These are phyloP conservation scores for Porites divaricata DNA, from an alignment of 92 coral and sea anemone genomes.

Conservation along the genomic window DNA sequence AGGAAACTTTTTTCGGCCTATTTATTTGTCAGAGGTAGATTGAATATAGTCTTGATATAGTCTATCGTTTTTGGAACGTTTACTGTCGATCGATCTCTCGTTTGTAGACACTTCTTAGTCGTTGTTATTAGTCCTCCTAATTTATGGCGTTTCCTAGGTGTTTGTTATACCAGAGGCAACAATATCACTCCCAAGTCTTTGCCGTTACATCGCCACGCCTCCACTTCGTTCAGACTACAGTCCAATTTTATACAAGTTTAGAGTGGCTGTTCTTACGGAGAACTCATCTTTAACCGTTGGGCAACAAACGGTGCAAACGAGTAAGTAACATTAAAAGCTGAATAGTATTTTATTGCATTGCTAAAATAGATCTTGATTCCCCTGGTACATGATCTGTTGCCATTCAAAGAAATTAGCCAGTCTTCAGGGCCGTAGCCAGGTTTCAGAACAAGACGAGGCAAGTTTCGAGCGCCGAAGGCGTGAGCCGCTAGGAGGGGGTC, in stretches of 20 bases:
- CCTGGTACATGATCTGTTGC: not conserved
- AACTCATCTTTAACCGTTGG: slow-evolving; percentile 31
- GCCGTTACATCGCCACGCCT: not conserved
- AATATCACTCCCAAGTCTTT: slow-evolving; percentile 2
- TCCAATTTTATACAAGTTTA: not conserved
- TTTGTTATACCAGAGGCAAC: slow-evolving; percentile 6
- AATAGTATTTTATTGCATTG: not conserved
- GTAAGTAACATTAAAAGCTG: not conserved
- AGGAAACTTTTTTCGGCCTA: not conserved
- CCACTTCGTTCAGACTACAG: not conserved
- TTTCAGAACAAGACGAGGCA: too few species aligned
- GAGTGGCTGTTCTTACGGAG: slow-evolving; percentile 19
- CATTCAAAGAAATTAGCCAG: not conserved
- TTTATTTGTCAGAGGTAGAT: slow-evolving; percentile 23
- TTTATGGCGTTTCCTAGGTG: not conserved
- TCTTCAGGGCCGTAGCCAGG: too few species aligned
- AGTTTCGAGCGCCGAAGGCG: too few species aligned
- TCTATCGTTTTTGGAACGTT: not conserved
- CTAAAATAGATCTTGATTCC: not conserved
- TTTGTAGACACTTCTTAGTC: not conserved
- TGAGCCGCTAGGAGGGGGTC: too few species aligned
- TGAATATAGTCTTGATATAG: too few species aligned
- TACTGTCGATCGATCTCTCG: too few species aligned
- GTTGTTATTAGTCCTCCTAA: not conserved
- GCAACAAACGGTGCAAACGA: not conserved